Base-by-base conservation (phyloP, 2,888 invertebrate species). In the Calameuta filiformis region DNA sequence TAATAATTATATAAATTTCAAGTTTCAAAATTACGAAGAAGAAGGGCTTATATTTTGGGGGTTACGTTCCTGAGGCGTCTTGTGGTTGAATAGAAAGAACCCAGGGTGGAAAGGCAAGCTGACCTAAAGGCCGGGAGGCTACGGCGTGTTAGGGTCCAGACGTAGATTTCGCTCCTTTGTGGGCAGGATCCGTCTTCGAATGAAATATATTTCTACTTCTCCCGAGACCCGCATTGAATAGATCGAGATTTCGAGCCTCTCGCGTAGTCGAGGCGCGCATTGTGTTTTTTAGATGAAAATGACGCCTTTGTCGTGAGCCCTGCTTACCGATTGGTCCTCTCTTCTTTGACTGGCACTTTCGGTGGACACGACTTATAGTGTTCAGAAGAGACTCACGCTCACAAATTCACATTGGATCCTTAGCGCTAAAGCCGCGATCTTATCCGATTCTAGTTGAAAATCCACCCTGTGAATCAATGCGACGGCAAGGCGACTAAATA, bases 151-250 rank as follows among this genome's bases (percentile, higher is more conserved):
- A 88, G 86, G 84, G 80, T 83, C 86, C 85, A 87, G 87, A 87
- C 88, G 82, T 82, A 85, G 81, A 86, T 87, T 87, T 88, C 84
- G 87, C 86, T 87, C 87, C 87, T 89, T 89, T 85, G 87, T 85
- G 85, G 31, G 31, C 71, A 33, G 33, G 31, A 31, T 71, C 71
- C 79, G 80, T 79, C 81, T 76, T 81, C 85, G 83, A 86, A 86
- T 86, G 85, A 87, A 87, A 88, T 87, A 88, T 88, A 84, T 78
- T 81, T 82, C 82, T 81, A 78, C 79, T 79, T 78, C 78, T 68
- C 77, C 30, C 74, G 3, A 12, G n/a, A 77, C 68, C 74, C 78
- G 80, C 80, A 76, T 80, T 83, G 81, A 83, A 84, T 83, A 81
- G 81, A 81, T 79, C 81, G 81, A 79, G 83, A 83, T 83, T 82